These are phyloP conservation scores for Cassiopea xamachana DNA, from an alignment of 30 jellyfish, hydroid and myxozoan species.

Conservation along the genomic window DNA sequence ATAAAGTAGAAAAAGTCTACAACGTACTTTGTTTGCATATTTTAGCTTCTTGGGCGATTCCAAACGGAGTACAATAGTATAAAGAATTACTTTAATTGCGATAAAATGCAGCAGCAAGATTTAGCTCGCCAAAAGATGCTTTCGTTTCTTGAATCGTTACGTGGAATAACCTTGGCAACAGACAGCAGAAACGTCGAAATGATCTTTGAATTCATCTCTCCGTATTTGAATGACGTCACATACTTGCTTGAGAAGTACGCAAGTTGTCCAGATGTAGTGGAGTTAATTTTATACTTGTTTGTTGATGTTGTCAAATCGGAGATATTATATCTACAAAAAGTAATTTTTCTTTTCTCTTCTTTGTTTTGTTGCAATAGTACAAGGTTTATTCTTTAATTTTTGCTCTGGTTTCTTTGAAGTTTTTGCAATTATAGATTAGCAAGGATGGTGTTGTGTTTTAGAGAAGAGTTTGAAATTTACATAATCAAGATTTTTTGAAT, in stretches of 20 bases:
- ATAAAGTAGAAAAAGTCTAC: no score
- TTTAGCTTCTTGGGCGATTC: conserved; percentile 49
- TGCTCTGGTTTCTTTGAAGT: no score
- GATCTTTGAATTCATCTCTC: conserved; percentile 63
- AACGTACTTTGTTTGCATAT: not conserved
- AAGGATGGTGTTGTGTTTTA: no score
- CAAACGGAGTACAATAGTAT: conserved; percentile 61
- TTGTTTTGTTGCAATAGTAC: no score
- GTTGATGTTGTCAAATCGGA: conserved; percentile 86
- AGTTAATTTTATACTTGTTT: conserved; percentile 81
- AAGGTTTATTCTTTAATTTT: no score
- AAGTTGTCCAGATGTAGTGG: conserved; percentile 80
- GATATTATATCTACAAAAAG: conserved; percentile 76
- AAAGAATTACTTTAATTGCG: conserved; percentile 56
- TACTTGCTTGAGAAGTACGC: conserved; percentile 64
- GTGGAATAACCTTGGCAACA: conserved; percentile 86
- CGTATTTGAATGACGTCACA: conserved; percentile 71
- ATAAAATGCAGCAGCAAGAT: conserved; percentile 64
- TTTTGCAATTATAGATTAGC: no score
- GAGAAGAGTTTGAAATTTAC: no score
- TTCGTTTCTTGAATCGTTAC: conserved; percentile 80
- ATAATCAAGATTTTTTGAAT: no score
- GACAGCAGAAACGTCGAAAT: conserved; percentile 39
- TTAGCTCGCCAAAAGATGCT: conserved; percentile 65
- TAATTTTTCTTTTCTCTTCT: conserved; percentile 1